Base-by-base conservation (phyloP, 1,140 invertebrate genomes). In the Melanaphis sacchari region DNA sequence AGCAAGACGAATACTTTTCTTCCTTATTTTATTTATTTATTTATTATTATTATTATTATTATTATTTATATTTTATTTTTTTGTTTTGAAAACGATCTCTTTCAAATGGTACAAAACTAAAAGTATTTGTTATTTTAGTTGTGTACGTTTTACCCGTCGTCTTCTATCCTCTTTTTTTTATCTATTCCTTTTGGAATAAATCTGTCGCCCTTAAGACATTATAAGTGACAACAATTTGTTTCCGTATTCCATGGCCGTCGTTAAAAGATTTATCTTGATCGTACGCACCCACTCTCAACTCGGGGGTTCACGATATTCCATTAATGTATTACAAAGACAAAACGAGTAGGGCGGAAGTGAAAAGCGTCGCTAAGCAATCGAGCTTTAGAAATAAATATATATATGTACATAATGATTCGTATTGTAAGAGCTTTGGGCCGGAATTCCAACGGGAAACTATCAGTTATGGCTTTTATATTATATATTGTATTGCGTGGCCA, bases 191-290 rank as follows among this genome's bases (percentile, higher is more conserved):
- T 43, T 43, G 11, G 36, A 81, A 92, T 84, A 84, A 92, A 92
- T 84, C 43, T 49, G 76, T 52, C 76, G 90, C 46, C n/a, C 41
- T 91, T 81, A 81, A 90, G 54, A 90, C 90, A 41, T 76, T 91
- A 92, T 38, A 84, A 85, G 91, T 41, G 91, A 93, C 81, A 85
- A 93, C 81, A n/a, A 93, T 93, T 93, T 93, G 91, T 93, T 85
- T 93, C 91, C 91, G 66, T 92, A 92, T 82, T 92, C 90, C 66
- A 49, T 18, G 41, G 31, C n/a, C 66, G 91, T 52, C 66, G 91
- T 93, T 84, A 84, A 93, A 31, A 54, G 46, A 93, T 93, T 93
- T 93, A 93, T 93, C 91, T 84, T 40, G 46, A 54, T 85, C 81
- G 91, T 11, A 40, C 24, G 66, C 66, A 76, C 31, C 38, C 8